A percentile compares a stretch with the other conserved stretches of the same genome.
phyloP scores from a whole-genome alignment of 2,113 vertebrate species.

The Thymallus thymallus region DNA sequence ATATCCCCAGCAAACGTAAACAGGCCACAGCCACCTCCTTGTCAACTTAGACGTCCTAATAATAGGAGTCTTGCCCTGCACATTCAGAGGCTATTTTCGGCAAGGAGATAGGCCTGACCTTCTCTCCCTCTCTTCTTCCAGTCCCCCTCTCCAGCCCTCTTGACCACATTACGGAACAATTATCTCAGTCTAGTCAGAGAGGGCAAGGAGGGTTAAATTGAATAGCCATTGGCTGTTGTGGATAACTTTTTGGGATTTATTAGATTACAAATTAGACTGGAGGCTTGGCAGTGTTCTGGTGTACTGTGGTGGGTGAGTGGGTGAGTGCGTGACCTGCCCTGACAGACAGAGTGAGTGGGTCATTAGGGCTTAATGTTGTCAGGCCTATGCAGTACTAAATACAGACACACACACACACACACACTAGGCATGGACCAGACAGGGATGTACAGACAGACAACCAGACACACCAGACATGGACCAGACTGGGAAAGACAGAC shows the following conservation, averaged over 20 bases:
- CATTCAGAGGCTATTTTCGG: constrained; percentile 65
- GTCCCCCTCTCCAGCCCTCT: constrained; percentile 33
- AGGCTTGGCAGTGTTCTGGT: constrained; percentile 19
- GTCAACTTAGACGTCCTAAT: constrained; percentile 62
- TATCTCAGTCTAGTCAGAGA: constrained; percentile 56
- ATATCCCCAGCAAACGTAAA: constrained; percentile 62
- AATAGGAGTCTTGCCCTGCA: constrained; percentile 60
- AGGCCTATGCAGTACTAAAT: constrained; percentile 3
- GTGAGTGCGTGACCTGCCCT: no score
- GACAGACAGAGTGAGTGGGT: constrained; percentile 28
- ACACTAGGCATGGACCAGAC: background rate
- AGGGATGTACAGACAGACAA: constrained; percentile 6
- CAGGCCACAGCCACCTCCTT: constrained; percentile 57
- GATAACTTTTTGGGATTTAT: constrained; percentile 62
- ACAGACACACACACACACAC: background rate
- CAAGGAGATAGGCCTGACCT: constrained; percentile 56
- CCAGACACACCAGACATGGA: background rate
- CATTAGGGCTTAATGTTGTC: constrained; percentile 32
- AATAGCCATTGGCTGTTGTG: constrained; percentile 50
- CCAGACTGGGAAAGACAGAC: constrained; percentile 1
- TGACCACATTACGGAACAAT: constrained; percentile 64
- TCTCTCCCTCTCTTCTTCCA: constrained; percentile 23
- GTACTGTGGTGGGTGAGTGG: no score
- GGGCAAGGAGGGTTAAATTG: constrained; percentile 50
- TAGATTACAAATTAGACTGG: constrained; percentile 61